Evolutionary conservation across 2,113 vertebrate genomes (phyloP).

Genomic region (Dipodomys ordii): DNA sequence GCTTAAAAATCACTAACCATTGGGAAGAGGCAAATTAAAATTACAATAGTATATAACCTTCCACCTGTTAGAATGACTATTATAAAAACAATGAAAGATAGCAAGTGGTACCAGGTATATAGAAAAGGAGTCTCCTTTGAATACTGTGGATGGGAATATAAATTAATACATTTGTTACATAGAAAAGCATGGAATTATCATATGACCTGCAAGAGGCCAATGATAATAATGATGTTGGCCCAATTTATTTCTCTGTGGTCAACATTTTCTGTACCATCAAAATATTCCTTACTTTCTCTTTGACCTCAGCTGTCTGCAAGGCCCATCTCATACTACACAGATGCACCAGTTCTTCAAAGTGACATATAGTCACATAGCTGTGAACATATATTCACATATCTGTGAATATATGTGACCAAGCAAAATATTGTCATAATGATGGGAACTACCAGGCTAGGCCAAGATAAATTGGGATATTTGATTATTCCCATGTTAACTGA

Average conservation of each 20-base stretch:
- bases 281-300: neutral
- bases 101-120: neutral
- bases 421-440: constrained; percentile 22
- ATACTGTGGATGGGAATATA: neutral
- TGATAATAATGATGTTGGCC: neutral
- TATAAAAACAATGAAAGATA: neutral
- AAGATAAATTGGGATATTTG: neutral
- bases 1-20: neutral
- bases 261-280: neutral
- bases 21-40: neutral
- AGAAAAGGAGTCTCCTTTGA: neutral
- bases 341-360: neutral
- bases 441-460: neutral
- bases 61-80: neutral
- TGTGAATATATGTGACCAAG: constrained; percentile 19
- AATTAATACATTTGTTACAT: neutral
- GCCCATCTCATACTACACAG: neutral
- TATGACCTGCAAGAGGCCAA: neutral
- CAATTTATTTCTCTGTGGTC: neutral
- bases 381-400: neutral
- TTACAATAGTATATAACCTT: neutral
- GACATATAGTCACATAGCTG: neutral
- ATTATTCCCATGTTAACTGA: neutral
- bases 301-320: neutral
- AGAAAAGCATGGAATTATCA: neutral